Conservation (phyloP, 2,888 invertebrate species). For the Atherix ibis region DNA sequence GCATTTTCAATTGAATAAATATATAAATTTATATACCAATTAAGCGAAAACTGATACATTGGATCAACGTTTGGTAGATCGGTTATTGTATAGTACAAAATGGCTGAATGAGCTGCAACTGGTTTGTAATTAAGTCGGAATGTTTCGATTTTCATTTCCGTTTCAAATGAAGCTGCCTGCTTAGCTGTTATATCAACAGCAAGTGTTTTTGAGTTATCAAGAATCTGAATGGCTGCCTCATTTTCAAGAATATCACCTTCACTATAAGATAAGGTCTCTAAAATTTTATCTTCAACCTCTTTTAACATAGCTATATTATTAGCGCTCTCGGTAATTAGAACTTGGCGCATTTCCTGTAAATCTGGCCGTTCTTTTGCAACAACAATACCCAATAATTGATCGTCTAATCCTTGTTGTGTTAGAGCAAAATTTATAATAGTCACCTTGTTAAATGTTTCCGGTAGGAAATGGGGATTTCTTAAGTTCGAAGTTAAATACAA, state of each 20-base stretch:
- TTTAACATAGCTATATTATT: conserved; percentile 66
- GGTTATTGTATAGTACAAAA: conserved; percentile 74
- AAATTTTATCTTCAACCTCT: conserved; percentile 76
- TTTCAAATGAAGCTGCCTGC: conserved; percentile 68
- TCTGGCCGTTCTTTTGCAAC: conserved; percentile 83
- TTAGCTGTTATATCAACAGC: conserved; percentile 71
- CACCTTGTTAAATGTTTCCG: conserved; percentile 74
- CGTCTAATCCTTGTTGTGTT: conserved; percentile 55
- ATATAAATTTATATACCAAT: conserved; percentile 72
- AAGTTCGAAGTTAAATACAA: conserved; percentile 79
- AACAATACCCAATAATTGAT: conserved; percentile 73
- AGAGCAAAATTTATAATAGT: conserved; percentile 81
- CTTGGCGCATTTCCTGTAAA: conserved; percentile 66
- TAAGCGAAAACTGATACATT: conserved; percentile 90
- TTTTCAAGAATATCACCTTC: conserved; percentile 85
- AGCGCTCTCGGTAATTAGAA: conserved; percentile 62
- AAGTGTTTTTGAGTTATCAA: conserved; percentile 70
- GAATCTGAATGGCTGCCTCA: conserved; percentile 71
- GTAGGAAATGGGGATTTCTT: conserved; percentile 76
- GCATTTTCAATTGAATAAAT: conserved; percentile 31
- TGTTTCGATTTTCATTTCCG: conserved; percentile 65
- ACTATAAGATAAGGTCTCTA: conserved; percentile 63
- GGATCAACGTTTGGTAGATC: conserved; percentile 80
- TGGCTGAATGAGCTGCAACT: conserved; percentile 72
- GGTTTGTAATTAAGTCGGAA: conserved; percentile 69